Base-by-base conservation (phyloP, 2,113 vertebrate species). In the Pyxicephalus adspersus region DNA sequence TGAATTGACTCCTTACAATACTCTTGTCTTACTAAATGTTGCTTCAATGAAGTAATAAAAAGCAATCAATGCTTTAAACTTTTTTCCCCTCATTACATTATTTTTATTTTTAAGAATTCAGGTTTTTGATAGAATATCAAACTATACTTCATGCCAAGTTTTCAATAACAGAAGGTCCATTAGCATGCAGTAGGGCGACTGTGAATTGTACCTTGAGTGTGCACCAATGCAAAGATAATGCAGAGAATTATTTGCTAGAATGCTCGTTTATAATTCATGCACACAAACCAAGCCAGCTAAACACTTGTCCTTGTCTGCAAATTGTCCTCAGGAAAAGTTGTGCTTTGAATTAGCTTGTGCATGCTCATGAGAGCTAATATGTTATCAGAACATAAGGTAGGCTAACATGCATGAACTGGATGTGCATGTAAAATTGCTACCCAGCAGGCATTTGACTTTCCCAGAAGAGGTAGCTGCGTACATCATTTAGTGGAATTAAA, bases 341-440 rank as follows among this genome's bases (percentile, higher is more conserved):
- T 50, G 58, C 72, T 45, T n/a, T 19, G 22, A 61, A 61, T 75
- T 61, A 75, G 31, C 34, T 18, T 18, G 58, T 50, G 57, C 58
- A 76, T 64, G 73, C 73, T 64, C 73, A 51, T 50, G 58, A 61
- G 64, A 63, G 58, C 58, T 61, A 76, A 76, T 76, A 63, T 50
- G 73, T 64, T 76, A 76, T 76, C 58, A 76, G 58, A 60, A 76
- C 73, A 76, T 50, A 76, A 76, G 58, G 71, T 15, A 38, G 19
- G 71, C 57, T 74, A 60, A 74, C 73, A 63, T 63, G 57, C 58
- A 76, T 76, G 73, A 76, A 76, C 58, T 25, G 31, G 34, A 63
- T 51, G 58, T 23, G 15, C 73, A 76, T 64, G 73, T 76, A 63
- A 64, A 64, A 76, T 51, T 76, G 58, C 58, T 76, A 64, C 58